Percentiles rank a stretch among this genome's conserved stretches.
These are phyloP conservation scores for Drosophila malerkotliana DNA, from an alignment of 1,140 invertebrate species.

Conservation along the genomic window DNA sequence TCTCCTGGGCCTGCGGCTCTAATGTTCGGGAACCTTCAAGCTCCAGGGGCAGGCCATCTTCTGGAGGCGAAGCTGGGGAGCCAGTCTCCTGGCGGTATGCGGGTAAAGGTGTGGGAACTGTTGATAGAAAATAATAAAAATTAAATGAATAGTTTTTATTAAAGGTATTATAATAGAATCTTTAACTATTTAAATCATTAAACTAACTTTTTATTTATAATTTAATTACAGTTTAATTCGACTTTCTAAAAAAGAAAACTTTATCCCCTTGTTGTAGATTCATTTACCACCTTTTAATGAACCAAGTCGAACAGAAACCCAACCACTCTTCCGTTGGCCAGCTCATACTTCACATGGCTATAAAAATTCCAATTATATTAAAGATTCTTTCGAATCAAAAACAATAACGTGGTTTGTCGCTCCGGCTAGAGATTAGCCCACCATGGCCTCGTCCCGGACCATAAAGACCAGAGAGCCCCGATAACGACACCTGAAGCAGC, in stretches of 20 bases:
- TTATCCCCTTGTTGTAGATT: too few relatives aligned
- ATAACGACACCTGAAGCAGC: slow-evolving; percentile 54
- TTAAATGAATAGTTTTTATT: neutral
- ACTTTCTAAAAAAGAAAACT: too few relatives aligned
- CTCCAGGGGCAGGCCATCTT: slow-evolving; percentile 7
- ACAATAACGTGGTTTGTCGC: slow-evolving; percentile 23
- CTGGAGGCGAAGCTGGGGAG: slow-evolving; percentile 11
- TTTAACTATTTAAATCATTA: too few relatives aligned
- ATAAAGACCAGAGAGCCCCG: slow-evolving; percentile 46
- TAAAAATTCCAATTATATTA: slow-evolving; percentile 74
- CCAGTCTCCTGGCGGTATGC: slow-evolving; percentile 41
- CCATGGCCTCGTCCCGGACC: neutral
- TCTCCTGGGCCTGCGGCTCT: slow-evolving; percentile 55
- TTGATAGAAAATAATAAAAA: neutral
- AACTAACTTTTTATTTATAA: too few relatives aligned
- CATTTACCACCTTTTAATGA: too few relatives aligned
- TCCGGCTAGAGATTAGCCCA: neutral
- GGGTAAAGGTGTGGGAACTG: slow-evolving; percentile 30
- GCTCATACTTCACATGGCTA: slow-evolving; percentile 39
- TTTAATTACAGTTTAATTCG: too few relatives aligned
- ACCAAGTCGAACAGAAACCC: neutral
- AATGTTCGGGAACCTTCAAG: slow-evolving; percentile 29
- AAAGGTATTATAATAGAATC: too few relatives aligned
- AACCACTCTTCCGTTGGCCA: neutral
- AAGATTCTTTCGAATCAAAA: slow-evolving; percentile 29